Base-by-base conservation (phyloP, 2,113 vertebrate species). In the Lophotis ruficrista region DNA sequence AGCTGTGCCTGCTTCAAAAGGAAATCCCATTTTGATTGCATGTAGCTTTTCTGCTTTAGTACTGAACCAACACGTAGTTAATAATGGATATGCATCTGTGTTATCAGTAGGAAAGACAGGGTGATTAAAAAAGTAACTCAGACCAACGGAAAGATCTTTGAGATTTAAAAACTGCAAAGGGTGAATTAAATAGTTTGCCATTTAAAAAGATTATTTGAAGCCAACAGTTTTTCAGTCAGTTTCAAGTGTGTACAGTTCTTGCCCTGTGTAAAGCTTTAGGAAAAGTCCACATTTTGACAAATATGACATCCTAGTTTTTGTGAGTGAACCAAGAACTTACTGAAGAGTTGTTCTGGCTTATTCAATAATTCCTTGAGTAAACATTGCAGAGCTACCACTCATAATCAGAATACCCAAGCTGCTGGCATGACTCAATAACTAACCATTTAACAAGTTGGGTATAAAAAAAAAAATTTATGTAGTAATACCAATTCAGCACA, bases 401-500 rank as follows among this genome's bases (percentile, higher is more conserved):
- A 60, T 25, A 83, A 70, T 76, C 72, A 90, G 54, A 77, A 91
- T 48, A 96, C 47, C 10, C 94, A 79, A 94, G 87, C 37, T 94
- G 92, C 86, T 96, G 96, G 94, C 89, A 94, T 4, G 1, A 91
- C 61, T 94, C 47, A 88, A 43, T 90, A 86, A 94, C 75, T 93
- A 95, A 93, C 85, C 87, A 90, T 87, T 97, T 94, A 96, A 94
- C 91, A 91, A 93, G 89, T 8, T 85, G 14, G 77, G 86, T 93
- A 88, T 95, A 95, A 92, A 91, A 83, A 48, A 48, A 94, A 83
- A 65, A 84, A 84, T 65, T 95, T 96, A 97, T 91, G 94, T 81
- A 83, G 68, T 90, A 94, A 94, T 91, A 96, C 54, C 83, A 96
- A 93, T 87, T 94, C 64, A 94, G 78, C 84, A 97, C 89, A 98